Conservation (phyloP, 2,888 invertebrate species). For the Tolmerus cingulatus region DNA sequence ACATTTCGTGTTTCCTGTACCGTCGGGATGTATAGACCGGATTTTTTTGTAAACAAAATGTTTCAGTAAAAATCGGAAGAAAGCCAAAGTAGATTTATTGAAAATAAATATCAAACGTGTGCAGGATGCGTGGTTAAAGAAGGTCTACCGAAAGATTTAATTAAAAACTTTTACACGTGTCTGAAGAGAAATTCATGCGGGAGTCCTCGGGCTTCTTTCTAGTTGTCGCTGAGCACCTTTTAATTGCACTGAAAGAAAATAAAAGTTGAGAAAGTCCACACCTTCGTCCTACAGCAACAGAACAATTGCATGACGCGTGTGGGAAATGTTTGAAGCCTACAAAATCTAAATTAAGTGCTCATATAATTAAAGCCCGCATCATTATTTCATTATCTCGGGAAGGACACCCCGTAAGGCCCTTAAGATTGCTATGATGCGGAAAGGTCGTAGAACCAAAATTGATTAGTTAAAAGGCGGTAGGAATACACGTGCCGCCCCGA, state of each 20-base stretch:
- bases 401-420: neutral
- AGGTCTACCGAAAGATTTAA: neutral
- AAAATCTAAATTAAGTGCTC: neutral
- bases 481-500: neutral
- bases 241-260: neutral
- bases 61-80: too few relatives aligned
- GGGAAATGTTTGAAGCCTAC: neutral
- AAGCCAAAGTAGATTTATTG: too few relatives aligned
- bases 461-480: neutral
- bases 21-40: too few relatives aligned
- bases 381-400: neutral
- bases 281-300: neutral
- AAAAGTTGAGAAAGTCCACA: neutral
- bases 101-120: too few relatives aligned
- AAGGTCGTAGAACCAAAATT: neutral
- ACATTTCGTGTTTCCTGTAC: too few relatives aligned
- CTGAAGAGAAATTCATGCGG: neutral
- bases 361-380: neutral
- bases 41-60: too few relatives aligned
- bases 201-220: neutral
- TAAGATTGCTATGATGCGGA: neutral
- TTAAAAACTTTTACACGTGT: neutral
- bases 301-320: neutral
- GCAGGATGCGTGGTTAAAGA: neutral
- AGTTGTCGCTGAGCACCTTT: neutral